A percentile compares a stretch with the other conserved stretches of the same genome.
Conservation (phyloP, 35 echinoderm and acorn worm genomes). For the Amphiura filiformis region DNA sequence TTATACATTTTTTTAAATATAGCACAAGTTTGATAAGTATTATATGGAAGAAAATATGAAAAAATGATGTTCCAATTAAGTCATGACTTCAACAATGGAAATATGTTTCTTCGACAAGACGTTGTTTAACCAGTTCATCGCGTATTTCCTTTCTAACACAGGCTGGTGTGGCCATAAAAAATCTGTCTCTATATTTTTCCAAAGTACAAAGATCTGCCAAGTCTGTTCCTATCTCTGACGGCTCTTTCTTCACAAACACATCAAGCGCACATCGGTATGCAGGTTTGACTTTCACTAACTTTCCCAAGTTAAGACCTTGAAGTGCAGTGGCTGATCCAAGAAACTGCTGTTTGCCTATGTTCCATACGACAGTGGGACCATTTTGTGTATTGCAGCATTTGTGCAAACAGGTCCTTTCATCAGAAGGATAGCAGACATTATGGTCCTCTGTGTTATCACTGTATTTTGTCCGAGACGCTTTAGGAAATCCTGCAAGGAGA, state of each 20-base stretch:
- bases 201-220: neutral
- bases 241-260: neutral
- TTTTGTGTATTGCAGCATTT: neutral
- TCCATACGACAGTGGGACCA: neutral
- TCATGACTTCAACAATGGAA: neutral
- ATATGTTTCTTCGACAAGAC: neutral
- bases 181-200: neutral
- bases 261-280: neutral
- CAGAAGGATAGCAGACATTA: neutral
- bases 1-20: no score
- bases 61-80: no score
- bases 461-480: neutral
- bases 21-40: no score
- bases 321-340: neutral
- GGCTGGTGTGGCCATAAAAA: neutral
- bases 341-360: neutral
- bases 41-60: no score
- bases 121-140: neutral
- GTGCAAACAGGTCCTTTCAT: neutral
- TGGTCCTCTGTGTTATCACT: neutral
- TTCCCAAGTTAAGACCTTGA: neutral
- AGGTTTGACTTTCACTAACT: neutral
- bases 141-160: neutral
- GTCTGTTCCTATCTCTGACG: neutral
- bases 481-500: neutral